These are phyloP conservation scores for Turdus rufiventris DNA, from an alignment of 2,113 vertebrate genomes.

Conservation along the genomic window DNA sequence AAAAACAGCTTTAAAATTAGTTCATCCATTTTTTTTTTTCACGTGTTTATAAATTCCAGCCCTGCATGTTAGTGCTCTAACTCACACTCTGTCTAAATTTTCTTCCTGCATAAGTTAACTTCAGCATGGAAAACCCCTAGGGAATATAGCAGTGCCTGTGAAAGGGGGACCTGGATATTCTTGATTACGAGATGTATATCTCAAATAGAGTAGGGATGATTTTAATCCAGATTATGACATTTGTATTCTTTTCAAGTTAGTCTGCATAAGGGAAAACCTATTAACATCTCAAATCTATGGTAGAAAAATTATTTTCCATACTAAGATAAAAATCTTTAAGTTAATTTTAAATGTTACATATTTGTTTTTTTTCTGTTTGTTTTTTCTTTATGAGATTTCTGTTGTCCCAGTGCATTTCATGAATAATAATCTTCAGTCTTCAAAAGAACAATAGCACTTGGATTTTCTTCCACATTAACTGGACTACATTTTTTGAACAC, in stretches of 20 bases:
- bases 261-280: slow-evolving; percentile 18
- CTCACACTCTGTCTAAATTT: slow-evolving; percentile 22
- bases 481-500: slow-evolving; percentile 29
- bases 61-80: not conserved
- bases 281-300: slow-evolving; percentile 43
- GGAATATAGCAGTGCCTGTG: slow-evolving; percentile 25
- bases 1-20: slow-evolving; percentile 6
- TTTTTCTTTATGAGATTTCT: slow-evolving; percentile 58
- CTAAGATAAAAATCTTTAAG: slow-evolving; percentile 49
- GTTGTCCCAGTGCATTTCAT: not conserved
- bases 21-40: slow-evolving; percentile 6
- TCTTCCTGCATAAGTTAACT: not conserved
- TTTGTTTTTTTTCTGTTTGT: slow-evolving; percentile 32
- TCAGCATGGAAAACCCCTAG: slow-evolving; percentile 11
- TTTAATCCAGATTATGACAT: slow-evolving; percentile 63
- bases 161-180: slow-evolving; percentile 48
- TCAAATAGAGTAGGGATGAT: slow-evolving; percentile 47
- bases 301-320: slow-evolving; percentile 38
- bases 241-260: slow-evolving; percentile 69
- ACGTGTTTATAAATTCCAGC: not conserved
- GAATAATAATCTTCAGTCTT: slow-evolving; percentile 14
- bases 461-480: slow-evolving; percentile 44
- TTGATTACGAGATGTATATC: slow-evolving; percentile 44
- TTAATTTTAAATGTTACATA: slow-evolving; percentile 68
- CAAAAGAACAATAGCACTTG: slow-evolving; percentile 24